Base-by-base conservation (phyloP, 1,140 invertebrate genomes). In the Euborellia annulipes region DNA sequence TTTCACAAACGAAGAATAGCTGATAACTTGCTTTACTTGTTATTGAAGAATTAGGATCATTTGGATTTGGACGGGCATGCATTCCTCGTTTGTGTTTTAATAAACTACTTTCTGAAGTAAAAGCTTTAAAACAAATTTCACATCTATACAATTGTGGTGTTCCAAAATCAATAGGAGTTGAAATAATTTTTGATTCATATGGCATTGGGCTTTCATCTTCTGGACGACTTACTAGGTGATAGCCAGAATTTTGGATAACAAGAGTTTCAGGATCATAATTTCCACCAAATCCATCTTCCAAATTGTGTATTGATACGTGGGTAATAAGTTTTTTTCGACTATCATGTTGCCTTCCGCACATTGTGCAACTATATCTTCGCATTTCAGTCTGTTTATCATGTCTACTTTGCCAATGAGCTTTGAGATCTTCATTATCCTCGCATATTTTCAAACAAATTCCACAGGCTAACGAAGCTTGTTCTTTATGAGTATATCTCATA, bases 291-390 rank as follows among this genome's bases (percentile, higher is more conserved):
- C 45, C 45, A 21, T 40, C 23, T 16, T 47, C 37, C 14, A 44
- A 34, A 39, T 69, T 66, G 48, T 75, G 73, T 40, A 74, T 70
- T 0, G 67, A 63, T 16, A 73, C 64, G 48, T 75, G 73, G 19
- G 68, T 68, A 45, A 74, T 67, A 23, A 75, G 54, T 47, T 68
- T 68, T 48, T 72, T 71, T 16, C 65, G 59, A 6, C 71, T 71
- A 54, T 75, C 71, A 39, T 74, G 70, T 44, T 72, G 70, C 44
- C 71, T 64, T 16, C 65, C 67, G 52, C 73, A 75, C n/a, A 75
- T 65, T n/a, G 69, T 66, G 43, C 71, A 68, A 41, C 61, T 63
- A 20, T 65, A 65, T 37, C 60, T 46, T 20, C 55, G 49, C 45
- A 56, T 53, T 8, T 57, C 50, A 17, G 54, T 43, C 41, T 50